Evolutionary conservation across 2,888 invertebrate species (phyloP).

Genomic region (Ptychoptera contaminata): DNA sequence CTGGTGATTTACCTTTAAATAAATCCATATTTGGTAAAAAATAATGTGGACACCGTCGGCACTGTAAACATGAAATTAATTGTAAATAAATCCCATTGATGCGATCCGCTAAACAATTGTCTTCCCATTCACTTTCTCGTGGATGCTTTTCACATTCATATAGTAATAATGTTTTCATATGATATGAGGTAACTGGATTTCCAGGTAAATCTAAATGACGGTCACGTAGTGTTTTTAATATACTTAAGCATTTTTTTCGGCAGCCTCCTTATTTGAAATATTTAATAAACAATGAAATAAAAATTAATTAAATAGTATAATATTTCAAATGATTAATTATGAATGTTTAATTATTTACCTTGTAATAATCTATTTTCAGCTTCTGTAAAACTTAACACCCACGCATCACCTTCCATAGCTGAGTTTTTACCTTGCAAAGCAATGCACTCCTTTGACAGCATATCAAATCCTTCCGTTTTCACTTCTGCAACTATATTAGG

Average conservation of each 20-base stretch:
- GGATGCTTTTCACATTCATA: slow-evolving; percentile 97
- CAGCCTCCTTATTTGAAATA: slow-evolving; percentile 40
- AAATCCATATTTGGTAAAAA: slow-evolving; percentile 88
- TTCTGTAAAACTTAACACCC: slow-evolving; percentile 83
- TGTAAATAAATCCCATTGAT: slow-evolving; percentile 90
- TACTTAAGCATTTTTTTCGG: slow-evolving; percentile 72
- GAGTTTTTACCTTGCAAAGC: slow-evolving; percentile 75
- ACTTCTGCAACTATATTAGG: slow-evolving; percentile 85
- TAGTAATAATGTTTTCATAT: slow-evolving; percentile 75
- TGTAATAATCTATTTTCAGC: slow-evolving; percentile 82
- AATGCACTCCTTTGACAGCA: slow-evolving; percentile 76
- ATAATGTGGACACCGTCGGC: slow-evolving; percentile 88
- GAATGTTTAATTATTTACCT: slow-evolving; percentile 28
- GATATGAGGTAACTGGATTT: slow-evolving; percentile 82
- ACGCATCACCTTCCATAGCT: slow-evolving; percentile 91
- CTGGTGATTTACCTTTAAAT: slow-evolving; percentile 83
- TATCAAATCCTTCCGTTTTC: slow-evolving; percentile 89
- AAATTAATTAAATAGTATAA: neutral
- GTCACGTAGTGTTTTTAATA: slow-evolving; percentile 81
- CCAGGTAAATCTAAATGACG: slow-evolving; percentile 77
- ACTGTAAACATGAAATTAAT: slow-evolving; percentile 88
- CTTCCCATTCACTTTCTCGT: slow-evolving; percentile 88
- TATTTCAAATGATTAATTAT: neutral
- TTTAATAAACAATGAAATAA: neutral
- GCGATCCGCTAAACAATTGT: slow-evolving; percentile 77